phyloP scores from a whole-genome alignment of 64 coral and sea anemone species.

The Orbicella faveolata region DNA sequence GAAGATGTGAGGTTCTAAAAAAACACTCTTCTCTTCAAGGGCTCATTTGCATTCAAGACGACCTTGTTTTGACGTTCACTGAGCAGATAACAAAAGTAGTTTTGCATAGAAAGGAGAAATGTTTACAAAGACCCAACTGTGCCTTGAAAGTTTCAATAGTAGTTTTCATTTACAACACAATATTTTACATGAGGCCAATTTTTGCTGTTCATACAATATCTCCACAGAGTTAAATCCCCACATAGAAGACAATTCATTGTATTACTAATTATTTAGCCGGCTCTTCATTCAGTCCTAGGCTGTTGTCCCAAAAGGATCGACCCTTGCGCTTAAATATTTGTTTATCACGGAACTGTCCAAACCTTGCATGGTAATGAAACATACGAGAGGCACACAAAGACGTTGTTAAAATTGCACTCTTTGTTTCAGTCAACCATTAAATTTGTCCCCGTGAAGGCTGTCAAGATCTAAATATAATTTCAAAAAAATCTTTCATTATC shows the following conservation, averaged over 20 bases:
- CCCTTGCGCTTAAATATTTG: constrained; percentile 12
- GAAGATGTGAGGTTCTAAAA: neutral
- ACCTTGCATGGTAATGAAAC: neutral
- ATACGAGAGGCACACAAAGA: constrained; percentile 13
- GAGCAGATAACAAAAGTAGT: constrained; percentile 39
- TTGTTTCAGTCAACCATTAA: constrained; percentile 30
- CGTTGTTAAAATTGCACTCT: constrained; percentile 42
- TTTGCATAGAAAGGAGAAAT: constrained; percentile 30
- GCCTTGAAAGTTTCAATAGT: constrained; percentile 15
- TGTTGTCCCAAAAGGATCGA: neutral
- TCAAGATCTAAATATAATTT: constrained; percentile 1
- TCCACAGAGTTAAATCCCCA: neutral
- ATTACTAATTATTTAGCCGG: neutral
- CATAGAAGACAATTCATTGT: neutral
- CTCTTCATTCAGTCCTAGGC: neutral
- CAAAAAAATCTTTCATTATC: constrained; percentile 2
- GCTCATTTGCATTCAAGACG: constrained; percentile 30
- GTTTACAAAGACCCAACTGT: constrained; percentile 38
- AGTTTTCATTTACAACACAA: constrained; percentile 33
- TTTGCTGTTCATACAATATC: neutral
- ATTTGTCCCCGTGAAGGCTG: constrained; percentile 15
- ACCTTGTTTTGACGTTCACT: constrained; percentile 34
- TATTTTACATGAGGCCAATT: neutral
- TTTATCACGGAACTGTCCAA: constrained; percentile 25
- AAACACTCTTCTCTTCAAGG: constrained; percentile 3